Conservation (phyloP, 2,888 invertebrate genomes). For the Parochlus steinenii region DNA sequence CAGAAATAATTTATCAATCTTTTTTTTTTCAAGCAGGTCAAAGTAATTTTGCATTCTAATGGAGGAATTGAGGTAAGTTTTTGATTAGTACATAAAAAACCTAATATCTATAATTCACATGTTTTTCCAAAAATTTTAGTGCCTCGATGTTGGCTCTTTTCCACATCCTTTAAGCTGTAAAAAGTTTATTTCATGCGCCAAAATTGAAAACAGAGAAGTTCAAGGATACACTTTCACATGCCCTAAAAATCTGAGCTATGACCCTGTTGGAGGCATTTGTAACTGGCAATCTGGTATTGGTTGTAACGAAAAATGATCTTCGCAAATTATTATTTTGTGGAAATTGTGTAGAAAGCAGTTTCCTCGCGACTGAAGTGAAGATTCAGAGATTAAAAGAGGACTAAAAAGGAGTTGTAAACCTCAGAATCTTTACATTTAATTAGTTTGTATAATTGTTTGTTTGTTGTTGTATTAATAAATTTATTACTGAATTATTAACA, state of each 20-base stretch:
- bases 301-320: slow-evolving; percentile 48
- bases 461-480: too few species aligned
- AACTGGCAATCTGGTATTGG: slow-evolving; percentile 75
- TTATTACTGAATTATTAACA: too few species aligned
- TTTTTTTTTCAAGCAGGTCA: slow-evolving; percentile 18
- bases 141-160: slow-evolving; percentile 79
- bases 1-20: not conserved
- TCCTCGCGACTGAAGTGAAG: too few species aligned
- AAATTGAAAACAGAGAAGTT: slow-evolving; percentile 58
- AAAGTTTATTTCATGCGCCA: slow-evolving; percentile 82
- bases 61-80: slow-evolving; percentile 28
- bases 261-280: slow-evolving; percentile 79
- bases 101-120: too few species aligned
- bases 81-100: too few species aligned
- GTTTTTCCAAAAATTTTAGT: slow-evolving; percentile 62
- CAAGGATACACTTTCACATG: slow-evolving; percentile 81
- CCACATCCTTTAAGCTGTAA: slow-evolving; percentile 81
- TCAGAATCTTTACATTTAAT: too few species aligned
- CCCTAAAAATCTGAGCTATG: slow-evolving; percentile 70
- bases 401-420: too few species aligned
- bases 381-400: too few species aligned
- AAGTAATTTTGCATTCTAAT: slow-evolving; percentile 42
- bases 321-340: too few species aligned
- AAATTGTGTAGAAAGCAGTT: too few species aligned
- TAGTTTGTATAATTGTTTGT: too few species aligned